These are phyloP conservation scores for Nymphalis urticae DNA, from an alignment of 2,888 invertebrate genomes.

Conservation along the genomic window DNA sequence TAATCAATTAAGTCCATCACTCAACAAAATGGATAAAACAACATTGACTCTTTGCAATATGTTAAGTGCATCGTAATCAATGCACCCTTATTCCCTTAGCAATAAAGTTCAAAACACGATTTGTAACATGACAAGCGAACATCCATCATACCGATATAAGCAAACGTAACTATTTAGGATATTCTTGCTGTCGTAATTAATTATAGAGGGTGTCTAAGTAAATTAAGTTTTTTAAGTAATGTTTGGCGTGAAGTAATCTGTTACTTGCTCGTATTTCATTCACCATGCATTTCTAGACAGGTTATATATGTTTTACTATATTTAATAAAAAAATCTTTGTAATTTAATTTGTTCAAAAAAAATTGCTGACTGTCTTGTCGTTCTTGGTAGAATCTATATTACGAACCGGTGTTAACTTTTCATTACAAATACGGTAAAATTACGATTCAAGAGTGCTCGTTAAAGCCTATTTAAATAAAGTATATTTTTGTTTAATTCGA, in stretches of 20 bases:
- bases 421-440: too few relatives aligned
- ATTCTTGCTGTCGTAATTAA: conserved; percentile 49
- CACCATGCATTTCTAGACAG: neutral
- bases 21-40: conserved; percentile 38
- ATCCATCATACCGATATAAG: conserved; percentile 63
- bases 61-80: conserved; percentile 38
- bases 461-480: too few relatives aligned
- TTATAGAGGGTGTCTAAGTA: conserved; percentile 52
- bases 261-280: neutral
- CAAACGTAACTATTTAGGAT: conserved; percentile 41
- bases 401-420: too few relatives aligned
- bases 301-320: too few relatives aligned
- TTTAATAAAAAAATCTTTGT: too few relatives aligned
- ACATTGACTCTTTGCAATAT: conserved; percentile 40
- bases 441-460: too few relatives aligned
- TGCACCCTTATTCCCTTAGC: conserved; percentile 28
- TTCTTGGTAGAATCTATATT: too few relatives aligned
- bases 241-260: conserved; percentile 5
- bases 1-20: conserved; percentile 35
- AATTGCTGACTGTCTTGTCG: too few relatives aligned
- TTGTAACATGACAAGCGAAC: conserved; percentile 32
- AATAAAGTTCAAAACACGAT: conserved; percentile 30
- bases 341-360: too few relatives aligned
- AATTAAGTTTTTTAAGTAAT: conserved; percentile 45
- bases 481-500: too few relatives aligned